These are phyloP conservation scores for Sinelater perroti DNA, from an alignment of 2,888 invertebrate species.

Conservation along the genomic window DNA sequence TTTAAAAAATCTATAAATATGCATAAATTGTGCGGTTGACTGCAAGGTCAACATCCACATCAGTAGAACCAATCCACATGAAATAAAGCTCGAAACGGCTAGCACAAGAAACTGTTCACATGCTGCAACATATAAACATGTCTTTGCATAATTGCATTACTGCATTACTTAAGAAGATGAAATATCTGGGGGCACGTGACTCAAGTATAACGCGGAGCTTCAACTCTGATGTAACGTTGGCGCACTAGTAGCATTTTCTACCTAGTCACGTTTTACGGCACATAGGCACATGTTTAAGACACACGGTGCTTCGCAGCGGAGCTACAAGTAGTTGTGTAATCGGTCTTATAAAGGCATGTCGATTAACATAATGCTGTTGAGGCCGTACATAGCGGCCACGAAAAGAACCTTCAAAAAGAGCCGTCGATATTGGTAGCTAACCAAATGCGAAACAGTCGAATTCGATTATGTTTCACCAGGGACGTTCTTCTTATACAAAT, in stretches of 20 bases:
- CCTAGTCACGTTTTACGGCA: constrained; percentile 16
- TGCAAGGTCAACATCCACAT: constrained; percentile 1
- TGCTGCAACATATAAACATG: constrained; percentile 4
- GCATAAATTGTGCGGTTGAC: neutral
- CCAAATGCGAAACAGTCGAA: neutral
- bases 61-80: neutral
- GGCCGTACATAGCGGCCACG: neutral
- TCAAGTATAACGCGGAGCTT: constrained; percentile 3
- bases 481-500: neutral
- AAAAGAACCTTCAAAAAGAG: constrained; percentile 3
- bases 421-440: neutral
- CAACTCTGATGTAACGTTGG: constrained; percentile 12
- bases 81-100: no score
- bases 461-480: neutral
- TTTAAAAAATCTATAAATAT: no score
- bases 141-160: constrained; percentile 13
- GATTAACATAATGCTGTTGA: neutral
- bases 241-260: constrained; percentile 11
- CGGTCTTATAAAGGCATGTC: neutral
- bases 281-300: constrained; percentile 12
- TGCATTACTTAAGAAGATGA: constrained; percentile 7
- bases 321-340: constrained; percentile 5
- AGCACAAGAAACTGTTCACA: neutral
- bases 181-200: constrained; percentile 14
- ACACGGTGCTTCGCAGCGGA: neutral